phyloP scores from a whole-genome alignment of 2,888 invertebrate species.

The Drosophila robusta region DNA sequence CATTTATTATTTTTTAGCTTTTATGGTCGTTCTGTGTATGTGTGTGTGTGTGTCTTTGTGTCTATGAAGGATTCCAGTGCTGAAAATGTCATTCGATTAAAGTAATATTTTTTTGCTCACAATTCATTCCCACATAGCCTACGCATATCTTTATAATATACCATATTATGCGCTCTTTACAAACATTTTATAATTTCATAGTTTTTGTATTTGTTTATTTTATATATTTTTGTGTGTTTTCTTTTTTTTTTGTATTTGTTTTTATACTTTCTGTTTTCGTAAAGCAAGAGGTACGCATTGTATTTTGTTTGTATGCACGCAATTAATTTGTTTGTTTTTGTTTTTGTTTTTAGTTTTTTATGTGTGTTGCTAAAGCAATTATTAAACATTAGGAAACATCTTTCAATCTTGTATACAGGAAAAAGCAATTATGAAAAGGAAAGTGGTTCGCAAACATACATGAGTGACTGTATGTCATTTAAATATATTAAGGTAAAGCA shows the following conservation, averaged over 20 bases:
- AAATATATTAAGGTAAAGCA: constrained; percentile 34
- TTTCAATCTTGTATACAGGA: constrained; percentile 45
- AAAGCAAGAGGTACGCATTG: constrained; percentile 82
- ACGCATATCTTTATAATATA: constrained; percentile 7
- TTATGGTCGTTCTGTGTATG: constrained; percentile 29
- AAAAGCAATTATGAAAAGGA: constrained; percentile 54
- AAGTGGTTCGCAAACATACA: constrained; percentile 24
- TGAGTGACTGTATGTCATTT: constrained; percentile 18
- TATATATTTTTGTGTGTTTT: constrained; percentile 22
- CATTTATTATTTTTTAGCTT: constrained; percentile 18
- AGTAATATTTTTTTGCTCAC: constrained; percentile 66
- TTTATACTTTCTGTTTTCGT: constrained; percentile 64
- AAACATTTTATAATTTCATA: constrained; percentile 38
- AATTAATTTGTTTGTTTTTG: constrained; percentile 38
- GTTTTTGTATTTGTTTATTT: constrained; percentile 32
- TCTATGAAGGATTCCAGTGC: constrained; percentile 29
- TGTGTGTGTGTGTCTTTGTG: constrained; percentile 28
- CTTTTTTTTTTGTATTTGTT: constrained; percentile 41
- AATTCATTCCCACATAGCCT: constrained; percentile 45
- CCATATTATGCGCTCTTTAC: constrained; percentile 45
- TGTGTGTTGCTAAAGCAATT: constrained; percentile 70
- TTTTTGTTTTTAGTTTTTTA: constrained; percentile 30
- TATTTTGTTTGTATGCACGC: constrained; percentile 65
- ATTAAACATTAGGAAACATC: constrained; percentile 70
- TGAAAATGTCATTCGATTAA: constrained; percentile 45